A percentile compares a stretch with the other conserved stretches of the same genome.
These are phyloP conservation scores for Ladona fulva DNA, from an alignment of 1,140 invertebrate genomes.

Conservation along the genomic window DNA sequence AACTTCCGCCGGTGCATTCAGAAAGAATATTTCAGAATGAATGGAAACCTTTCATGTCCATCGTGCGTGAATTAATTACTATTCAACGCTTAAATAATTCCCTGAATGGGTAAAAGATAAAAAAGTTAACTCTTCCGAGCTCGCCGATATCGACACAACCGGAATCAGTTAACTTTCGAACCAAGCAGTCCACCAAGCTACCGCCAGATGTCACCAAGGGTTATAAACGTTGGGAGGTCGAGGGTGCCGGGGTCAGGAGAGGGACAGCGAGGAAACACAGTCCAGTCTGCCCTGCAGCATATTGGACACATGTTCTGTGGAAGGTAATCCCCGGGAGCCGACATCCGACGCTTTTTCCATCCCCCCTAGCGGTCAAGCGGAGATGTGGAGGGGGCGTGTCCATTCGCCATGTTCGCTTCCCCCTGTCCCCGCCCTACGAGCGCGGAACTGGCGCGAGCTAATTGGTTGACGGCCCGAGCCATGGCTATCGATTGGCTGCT, in stretches of 20 bases:
- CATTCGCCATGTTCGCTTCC: neutral
- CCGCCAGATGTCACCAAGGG: too few species aligned
- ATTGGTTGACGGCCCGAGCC: constrained; percentile 5
- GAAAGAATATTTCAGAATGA: too few species aligned
- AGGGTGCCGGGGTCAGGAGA: neutral
- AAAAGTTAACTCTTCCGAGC: too few species aligned
- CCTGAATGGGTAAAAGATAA: too few species aligned
- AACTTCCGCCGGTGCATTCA: too few species aligned
- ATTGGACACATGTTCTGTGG: constrained; percentile 3
- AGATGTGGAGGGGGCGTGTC: neutral
- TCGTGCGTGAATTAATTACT: too few species aligned
- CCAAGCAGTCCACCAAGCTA: too few species aligned
- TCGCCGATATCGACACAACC: too few species aligned
- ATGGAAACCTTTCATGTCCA: too few species aligned
- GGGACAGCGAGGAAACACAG: neutral
- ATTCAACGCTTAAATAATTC: too few species aligned
- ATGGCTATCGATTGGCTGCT: neutral
- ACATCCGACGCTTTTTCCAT: neutral
- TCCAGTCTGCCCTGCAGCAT: constrained; percentile 6
- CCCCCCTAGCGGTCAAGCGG: neutral
- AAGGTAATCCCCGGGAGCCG: neutral
- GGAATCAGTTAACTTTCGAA: too few species aligned
- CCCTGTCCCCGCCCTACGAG: neutral
- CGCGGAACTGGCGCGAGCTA: neutral
- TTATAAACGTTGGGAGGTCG: neutral